Conservation (phyloP, 2,797 vertebrate species). For the Stomatorhinus walkeri region DNA sequence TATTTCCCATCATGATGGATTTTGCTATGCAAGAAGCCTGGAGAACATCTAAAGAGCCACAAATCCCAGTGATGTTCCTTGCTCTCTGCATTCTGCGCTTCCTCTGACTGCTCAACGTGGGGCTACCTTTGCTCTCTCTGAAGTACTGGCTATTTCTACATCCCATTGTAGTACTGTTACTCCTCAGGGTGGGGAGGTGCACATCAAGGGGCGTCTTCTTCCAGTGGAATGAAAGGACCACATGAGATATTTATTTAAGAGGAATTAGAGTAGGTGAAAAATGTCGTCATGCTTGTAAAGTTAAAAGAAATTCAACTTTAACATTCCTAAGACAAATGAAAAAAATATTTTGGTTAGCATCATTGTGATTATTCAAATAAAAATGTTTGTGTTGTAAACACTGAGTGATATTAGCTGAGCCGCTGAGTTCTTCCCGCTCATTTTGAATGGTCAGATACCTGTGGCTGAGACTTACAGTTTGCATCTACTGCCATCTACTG, state of each 20-base stretch:
- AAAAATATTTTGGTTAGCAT: not conserved
- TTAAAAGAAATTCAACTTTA: not conserved
- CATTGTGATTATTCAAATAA: not conserved
- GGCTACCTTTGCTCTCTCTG: not conserved
- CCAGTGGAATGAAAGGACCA: not conserved
- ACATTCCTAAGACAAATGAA: not conserved
- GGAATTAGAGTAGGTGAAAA: not conserved
- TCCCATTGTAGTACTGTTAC: not conserved
- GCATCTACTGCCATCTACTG: constrained; percentile 24
- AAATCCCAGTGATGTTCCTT: not conserved
- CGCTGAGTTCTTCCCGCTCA: not conserved
- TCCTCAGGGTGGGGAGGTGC: not conserved
- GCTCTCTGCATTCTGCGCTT: not conserved
- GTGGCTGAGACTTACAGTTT: not conserved
- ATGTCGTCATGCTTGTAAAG: not conserved
- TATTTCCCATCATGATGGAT: not conserved
- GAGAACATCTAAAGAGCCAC: not conserved
- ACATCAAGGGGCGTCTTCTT: not conserved
- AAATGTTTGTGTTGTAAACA: not conserved
- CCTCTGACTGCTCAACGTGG: not conserved
- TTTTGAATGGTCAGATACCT: not conserved
- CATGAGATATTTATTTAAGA: not conserved
- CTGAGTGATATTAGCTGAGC: not conserved
- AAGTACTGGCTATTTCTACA: not conserved
- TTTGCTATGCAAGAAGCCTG: not conserved